Evolutionary conservation across 2,888 invertebrate genomes (phyloP).

Genomic region (Nysson spinosus): DNA sequence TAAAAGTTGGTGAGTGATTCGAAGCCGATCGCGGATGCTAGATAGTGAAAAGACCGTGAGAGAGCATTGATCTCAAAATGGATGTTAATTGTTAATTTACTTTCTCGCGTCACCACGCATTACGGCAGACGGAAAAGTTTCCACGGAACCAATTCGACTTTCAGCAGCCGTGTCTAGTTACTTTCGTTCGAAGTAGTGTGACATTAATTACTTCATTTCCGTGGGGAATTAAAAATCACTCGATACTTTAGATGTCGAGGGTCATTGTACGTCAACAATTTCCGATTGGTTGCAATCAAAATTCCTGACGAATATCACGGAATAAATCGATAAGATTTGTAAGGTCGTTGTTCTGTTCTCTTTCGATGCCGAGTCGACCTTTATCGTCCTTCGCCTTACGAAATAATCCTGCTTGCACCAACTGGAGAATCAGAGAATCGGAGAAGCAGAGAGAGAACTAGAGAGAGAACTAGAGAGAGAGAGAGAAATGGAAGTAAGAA

Average conservation of each 20-base stretch:
- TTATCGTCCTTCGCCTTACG: conserved; percentile 64
- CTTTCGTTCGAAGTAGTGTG: neutral
- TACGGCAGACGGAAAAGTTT: conserved; percentile 19
- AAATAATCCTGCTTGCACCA: conserved; percentile 56
- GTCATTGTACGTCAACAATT: no score
- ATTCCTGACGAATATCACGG: no score
- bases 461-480: no score
- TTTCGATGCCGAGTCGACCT: conserved; percentile 46
- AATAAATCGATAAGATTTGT: no score
- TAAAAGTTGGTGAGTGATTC: conserved; percentile 41
- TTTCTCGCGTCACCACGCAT: conserved; percentile 45
- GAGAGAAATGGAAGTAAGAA: no score
- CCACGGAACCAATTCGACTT: conserved; percentile 10
- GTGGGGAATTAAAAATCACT: no score
- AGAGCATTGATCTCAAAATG: conserved; percentile 50
- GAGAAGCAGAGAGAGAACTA: no score
- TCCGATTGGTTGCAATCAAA: no score
- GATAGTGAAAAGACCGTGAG: conserved; percentile 36
- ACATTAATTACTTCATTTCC: no score
- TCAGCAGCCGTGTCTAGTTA: neutral
- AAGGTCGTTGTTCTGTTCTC: neutral
- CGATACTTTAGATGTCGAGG: no score
- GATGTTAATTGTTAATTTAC: conserved; percentile 48
- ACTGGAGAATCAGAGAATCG: no score
- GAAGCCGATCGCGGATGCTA: conserved; percentile 13